A percentile compares a stretch with the other conserved stretches of the same genome.
These are phyloP conservation scores for Pelodiscus sinensis DNA, from an alignment of 2,113 vertebrate species.

Conservation along the genomic window DNA sequence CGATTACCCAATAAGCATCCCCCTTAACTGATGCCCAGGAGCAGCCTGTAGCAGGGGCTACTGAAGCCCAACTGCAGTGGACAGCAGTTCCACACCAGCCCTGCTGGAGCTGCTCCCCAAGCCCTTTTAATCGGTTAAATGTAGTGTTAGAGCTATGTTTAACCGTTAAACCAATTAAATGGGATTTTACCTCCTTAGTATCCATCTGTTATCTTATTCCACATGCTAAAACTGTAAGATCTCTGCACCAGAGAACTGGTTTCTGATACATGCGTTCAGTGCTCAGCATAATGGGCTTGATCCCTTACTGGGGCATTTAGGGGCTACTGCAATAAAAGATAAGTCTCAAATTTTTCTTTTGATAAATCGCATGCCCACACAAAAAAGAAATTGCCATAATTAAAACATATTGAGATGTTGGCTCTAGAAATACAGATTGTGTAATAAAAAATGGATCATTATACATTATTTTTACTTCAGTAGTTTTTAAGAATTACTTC, in stretches of 20 bases:
- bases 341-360: background rate
- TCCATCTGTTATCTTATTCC: background rate
- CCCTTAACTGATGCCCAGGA: too few species aligned
- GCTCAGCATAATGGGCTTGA: fast-evolving
- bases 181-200: background rate
- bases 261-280: background rate
- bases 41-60: too few species aligned
- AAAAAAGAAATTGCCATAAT: background rate
- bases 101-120: too few species aligned
- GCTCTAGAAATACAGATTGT: background rate
- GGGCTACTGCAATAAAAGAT: background rate
- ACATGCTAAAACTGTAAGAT: background rate
- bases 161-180: too few species aligned
- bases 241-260: background rate
- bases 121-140: too few species aligned
- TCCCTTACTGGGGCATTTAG: background rate
- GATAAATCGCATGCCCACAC: background rate
- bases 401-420: background rate
- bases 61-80: too few species aligned
- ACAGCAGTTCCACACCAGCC: too few species aligned
- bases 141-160: too few species aligned
- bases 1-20: too few species aligned
- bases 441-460: background rate
- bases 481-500: background rate
- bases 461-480: background rate